Percentiles rank a stretch among this genome's conserved stretches.
phyloP scores from a whole-genome alignment of 2,888 invertebrate genomes.

The Tuta absoluta region DNA sequence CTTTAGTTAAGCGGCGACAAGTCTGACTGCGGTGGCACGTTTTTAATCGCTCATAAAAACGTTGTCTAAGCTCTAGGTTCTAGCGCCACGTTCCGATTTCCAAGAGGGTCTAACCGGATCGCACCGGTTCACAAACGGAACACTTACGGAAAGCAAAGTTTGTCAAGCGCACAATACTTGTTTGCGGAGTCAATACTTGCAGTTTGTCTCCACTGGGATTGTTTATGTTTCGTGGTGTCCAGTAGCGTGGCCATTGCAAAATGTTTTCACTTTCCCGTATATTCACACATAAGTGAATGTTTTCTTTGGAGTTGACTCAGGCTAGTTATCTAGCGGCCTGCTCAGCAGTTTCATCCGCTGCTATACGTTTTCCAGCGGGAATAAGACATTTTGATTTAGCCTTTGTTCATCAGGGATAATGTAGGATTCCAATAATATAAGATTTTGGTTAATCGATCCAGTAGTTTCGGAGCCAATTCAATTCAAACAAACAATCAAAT shows the following conservation, averaged over 20 bases:
- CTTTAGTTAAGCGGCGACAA: too few species aligned
- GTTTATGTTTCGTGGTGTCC: neutral
- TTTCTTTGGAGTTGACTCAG: constrained; percentile 4
- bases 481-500: too few species aligned
- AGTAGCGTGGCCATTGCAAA: neutral
- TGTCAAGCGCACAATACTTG: constrained; percentile 5
- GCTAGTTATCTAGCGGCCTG: neutral
- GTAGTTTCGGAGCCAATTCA: too few species aligned
- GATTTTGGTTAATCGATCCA: too few species aligned
- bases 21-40: too few species aligned
- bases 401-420: too few species aligned
- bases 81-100: neutral
- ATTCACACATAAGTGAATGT: neutral
- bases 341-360: too few species aligned
- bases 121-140: neutral
- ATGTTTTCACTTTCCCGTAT: neutral
- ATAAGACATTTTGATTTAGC: too few species aligned
- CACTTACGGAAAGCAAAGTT: neutral
- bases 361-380: too few species aligned
- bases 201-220: neutral
- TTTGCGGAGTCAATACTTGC: constrained; percentile 1
- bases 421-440: too few species aligned
- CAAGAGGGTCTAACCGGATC: constrained; percentile 2
- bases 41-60: too few species aligned
- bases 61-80: too few species aligned